phyloP scores from a whole-genome alignment of 1,140 invertebrate species.

The Papilio xuthus region DNA sequence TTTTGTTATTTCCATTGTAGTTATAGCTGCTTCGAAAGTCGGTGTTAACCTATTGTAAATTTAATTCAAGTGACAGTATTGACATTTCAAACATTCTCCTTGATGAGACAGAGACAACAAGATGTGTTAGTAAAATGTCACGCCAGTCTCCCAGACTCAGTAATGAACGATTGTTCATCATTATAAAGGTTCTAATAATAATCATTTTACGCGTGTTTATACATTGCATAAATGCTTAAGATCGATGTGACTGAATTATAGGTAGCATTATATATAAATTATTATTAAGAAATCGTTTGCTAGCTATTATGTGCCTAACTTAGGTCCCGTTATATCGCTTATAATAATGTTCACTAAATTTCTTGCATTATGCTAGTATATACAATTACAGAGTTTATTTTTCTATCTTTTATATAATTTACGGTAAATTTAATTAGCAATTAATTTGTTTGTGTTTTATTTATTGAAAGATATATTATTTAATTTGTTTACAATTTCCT shows the following conservation, averaged over 20 bases:
- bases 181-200: constrained; percentile 3
- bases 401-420: constrained; percentile 14
- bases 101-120: too few species aligned
- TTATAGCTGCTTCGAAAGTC: background rate
- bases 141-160: too few species aligned
- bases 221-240: constrained; percentile 63
- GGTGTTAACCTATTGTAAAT: background rate
- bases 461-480: background rate
- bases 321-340: background rate
- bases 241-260: constrained; percentile 77
- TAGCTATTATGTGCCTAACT: constrained; percentile 48
- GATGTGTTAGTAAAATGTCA: too few species aligned
- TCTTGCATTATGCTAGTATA: constrained; percentile 4
- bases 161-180: background rate
- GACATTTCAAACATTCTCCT: too few species aligned
- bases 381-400: constrained; percentile 6
- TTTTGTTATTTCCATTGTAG: background rate
- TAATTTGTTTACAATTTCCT: constrained; percentile 25
- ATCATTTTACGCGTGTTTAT: constrained; percentile 55
- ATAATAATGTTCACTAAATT: background rate
- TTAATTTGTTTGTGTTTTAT: background rate
- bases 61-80: background rate
- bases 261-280: constrained; percentile 57
- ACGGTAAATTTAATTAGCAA: constrained; percentile 4
- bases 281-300: constrained; percentile 50